Evolutionary conservation across 1,140 invertebrate genomes (phyloP), one percentile per base, ranked within the genome.

Genomic region (Drosophila kanapiae): DNA sequence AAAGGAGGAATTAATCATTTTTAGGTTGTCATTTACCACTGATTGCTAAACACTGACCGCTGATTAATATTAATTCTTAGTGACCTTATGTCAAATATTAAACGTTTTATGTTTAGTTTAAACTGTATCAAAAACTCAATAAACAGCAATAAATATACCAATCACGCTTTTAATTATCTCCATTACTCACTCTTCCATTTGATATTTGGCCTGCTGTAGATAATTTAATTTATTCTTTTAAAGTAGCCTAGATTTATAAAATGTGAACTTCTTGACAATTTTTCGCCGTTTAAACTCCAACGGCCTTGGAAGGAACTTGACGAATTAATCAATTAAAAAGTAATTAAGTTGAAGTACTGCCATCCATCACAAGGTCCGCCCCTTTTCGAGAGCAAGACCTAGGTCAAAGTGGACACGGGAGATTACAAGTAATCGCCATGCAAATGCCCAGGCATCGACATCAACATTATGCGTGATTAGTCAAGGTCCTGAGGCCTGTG

Each of bases 391-490:
- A 18, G 37, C 23, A 42, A 49, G 18, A 35, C 10, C n/a, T 29
- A 18, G 38, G 38, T 42, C 60, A 49, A 60, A 63, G 47, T 60
- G 63, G 60, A 65, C 69, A 64, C 76, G 59, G 60, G 53, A 75
- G 83, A 77, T 88, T 88, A 69, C 48, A 53, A 59, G 47, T 72
- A 90, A 84, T 72, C 71, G 59, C 51, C 49, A 82, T 67, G 75
- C 75, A 85, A 86, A 82, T 71, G 42, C 29, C 27, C 42, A 76
- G 33, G n/a, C 42, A 59, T 23, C 61, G 54, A 45, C 51, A 65
- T 51, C 58, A 48, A 45, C 53, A 70, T 49, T 71, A 81, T 63
- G 78, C 85, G 71, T 79, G 85, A 90, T 90, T 88, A 84, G 84
- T 81, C 79, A 59, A 71, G 70, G 63, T 45, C 48, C 47, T 59